Evolutionary conservation across 2,888 invertebrate species (phyloP).

Genomic region (Tridacna crocea): DNA sequence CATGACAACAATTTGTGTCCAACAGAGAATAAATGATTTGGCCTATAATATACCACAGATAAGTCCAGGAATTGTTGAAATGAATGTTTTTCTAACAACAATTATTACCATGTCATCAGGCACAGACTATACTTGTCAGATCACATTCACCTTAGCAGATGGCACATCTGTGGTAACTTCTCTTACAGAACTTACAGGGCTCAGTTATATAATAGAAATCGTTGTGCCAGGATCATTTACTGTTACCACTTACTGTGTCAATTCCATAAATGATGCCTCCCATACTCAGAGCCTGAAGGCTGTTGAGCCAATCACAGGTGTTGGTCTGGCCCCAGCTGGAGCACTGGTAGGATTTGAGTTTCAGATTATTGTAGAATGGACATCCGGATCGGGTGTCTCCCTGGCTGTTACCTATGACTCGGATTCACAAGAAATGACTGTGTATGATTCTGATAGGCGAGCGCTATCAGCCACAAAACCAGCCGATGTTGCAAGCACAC

Average conservation of each 20-base stretch:
- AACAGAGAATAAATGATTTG: slow-evolving; percentile 69
- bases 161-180: slow-evolving; percentile 12
- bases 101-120: slow-evolving; percentile 66
- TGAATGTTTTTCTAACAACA: neutral
- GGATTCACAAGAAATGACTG: slow-evolving; percentile 26
- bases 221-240: slow-evolving; percentile 52
- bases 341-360: slow-evolving; percentile 60
- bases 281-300: slow-evolving; percentile 28
- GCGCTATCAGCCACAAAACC: slow-evolving; percentile 21
- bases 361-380: slow-evolving; percentile 60
- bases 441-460: slow-evolving; percentile 8
- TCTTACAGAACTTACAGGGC: slow-evolving; percentile 28
- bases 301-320: slow-evolving; percentile 71
- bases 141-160: slow-evolving; percentile 65
- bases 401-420: slow-evolving; percentile 63
- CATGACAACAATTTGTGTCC: slow-evolving; percentile 67
- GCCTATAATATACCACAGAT: slow-evolving; percentile 11
- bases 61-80: slow-evolving; percentile 47
- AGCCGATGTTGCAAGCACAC: slow-evolving; percentile 14
- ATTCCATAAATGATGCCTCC: slow-evolving; percentile 62
- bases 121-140: slow-evolving; percentile 74
- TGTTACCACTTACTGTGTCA: slow-evolving; percentile 67
- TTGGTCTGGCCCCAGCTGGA: slow-evolving; percentile 64
- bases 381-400: slow-evolving; percentile 63
- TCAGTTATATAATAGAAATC: slow-evolving; percentile 53